Evolutionary conservation across 2,113 vertebrate species (phyloP), one percentile per base, ranked within the genome.

Genomic region (Miniopterus natalensis): DNA sequence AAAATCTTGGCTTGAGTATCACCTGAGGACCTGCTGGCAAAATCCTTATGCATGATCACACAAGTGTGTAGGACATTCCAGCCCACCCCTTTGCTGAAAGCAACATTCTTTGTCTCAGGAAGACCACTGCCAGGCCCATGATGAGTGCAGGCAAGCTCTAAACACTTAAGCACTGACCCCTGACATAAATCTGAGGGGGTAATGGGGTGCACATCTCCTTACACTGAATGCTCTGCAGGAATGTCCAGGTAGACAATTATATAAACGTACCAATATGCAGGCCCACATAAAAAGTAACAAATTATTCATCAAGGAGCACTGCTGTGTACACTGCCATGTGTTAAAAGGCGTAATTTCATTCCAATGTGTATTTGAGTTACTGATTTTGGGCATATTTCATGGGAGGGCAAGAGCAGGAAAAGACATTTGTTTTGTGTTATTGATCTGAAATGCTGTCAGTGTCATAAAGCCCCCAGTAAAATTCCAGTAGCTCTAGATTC

Each of bases 301-400:
- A 27, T 92, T 81, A 71, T 27, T 88, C 84, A 73, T 85, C 71
- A 68, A 59, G 40, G 21, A 95, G 45, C 1, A 17, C 20, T 31
- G 25, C 74, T 96, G 57, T 90, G 71, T 47, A 66, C 68, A 21
- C 31, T 20, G 11, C 6, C 21, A 12, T 40, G 21, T 51, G 71
- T 68, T 95, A 71, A 88, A 73, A 91, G 55, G 40, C 73, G 42
- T 77, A 59, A 81, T 94, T 96, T 59, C n/a, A 65, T 88, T 81
- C 77, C 4, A 4, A 75, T 79, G 79, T 87, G 79, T 84, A 53
- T 95, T 88, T 91, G 89, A 86, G 63, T 81, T 83, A 36, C 18
- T 85, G 81, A 36, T 63, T 71, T 77, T 27, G 78, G 86, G 53
- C 23, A 31, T 95, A 87, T 89, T 92, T 95, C 79, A 51, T 47